Evolutionary conservation across 2,797 vertebrate genomes (phyloP), one percentile per base, ranked within the genome.

Genomic region (Eulemur albifrons): DNA sequence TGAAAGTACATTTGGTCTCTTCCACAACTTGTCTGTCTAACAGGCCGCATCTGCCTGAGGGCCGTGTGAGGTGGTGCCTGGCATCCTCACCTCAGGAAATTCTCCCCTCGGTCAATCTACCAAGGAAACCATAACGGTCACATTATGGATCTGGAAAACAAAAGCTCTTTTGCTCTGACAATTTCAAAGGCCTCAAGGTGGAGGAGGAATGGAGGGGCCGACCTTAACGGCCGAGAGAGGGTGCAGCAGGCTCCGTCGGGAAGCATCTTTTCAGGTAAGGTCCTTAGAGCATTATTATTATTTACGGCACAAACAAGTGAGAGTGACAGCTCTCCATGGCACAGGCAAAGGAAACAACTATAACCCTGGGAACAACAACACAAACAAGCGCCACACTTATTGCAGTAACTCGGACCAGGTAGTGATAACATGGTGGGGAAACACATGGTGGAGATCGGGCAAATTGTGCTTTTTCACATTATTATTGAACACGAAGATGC

Each of bases 401-500:
- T 79, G 88, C 50, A 63, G 38, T 35, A 57, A 87, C 76, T 54
- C 0, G 0, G 50, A 88, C 48, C 72, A 50, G 57, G 73, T 8
- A 65, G 69, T 61, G 79, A 75, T 9, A 35, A 27, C 15, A 23
- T 0, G 11, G 30, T 17, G 30, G 77, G 25, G 38, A 9, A 45
- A 20, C 52, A 59, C 23, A 18, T 0, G 1, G 84, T 25, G 23
- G 25, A 88, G 80, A 67, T 27, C 6, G 2, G 48, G 43, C 10
- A 32, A 96, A 92, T n/a, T 97, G 96, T 97, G 96, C 97, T 97
- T 96, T 89, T 97, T 96, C 96, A 97, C 97, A 96, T 96, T 97
- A 32, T 54, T 84, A 27, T 59, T 59, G 23, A 59, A 59, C 27
- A 92, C 43, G 50, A 92, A 95, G 59, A 93, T 7, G 23, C 48